Conservation (phyloP, 2,888 invertebrate genomes). For the Dorcus parallelipipedus region DNA sequence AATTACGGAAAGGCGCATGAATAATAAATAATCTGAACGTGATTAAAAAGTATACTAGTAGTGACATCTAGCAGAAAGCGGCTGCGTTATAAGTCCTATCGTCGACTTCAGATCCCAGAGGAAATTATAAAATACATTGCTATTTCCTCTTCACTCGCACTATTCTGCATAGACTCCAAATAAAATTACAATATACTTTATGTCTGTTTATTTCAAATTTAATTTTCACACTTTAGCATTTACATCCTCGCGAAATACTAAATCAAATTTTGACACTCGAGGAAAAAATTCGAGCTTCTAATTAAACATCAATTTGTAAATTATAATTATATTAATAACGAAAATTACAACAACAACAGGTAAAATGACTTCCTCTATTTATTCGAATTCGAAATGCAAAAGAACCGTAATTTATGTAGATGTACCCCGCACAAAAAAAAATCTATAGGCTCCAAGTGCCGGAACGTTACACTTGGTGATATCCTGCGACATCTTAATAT, state of each 20-base stretch:
- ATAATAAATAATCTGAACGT: slow-evolving; percentile 29
- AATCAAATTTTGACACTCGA: neutral
- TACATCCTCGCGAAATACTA: slow-evolving; percentile 9
- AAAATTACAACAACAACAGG: slow-evolving; percentile 1
- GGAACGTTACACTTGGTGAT: slow-evolving; percentile 35
- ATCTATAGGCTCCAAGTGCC: slow-evolving; percentile 22
- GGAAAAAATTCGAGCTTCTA: neutral
- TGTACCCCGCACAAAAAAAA: slow-evolving; percentile 17
- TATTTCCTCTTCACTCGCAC: slow-evolving; percentile 29
- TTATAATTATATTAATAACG: neutral
- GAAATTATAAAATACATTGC: slow-evolving; percentile 48
- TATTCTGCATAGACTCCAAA: slow-evolving; percentile 29
- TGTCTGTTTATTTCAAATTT: slow-evolving; percentile 41
- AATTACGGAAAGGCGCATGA: slow-evolving; percentile 22
- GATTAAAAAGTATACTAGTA: slow-evolving; percentile 31
- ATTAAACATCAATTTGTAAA: neutral
- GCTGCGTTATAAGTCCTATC: slow-evolving; percentile 26
- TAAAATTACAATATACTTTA: slow-evolving; percentile 42
- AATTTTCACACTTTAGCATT: slow-evolving; percentile 31
- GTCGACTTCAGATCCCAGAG: slow-evolving; percentile 40
- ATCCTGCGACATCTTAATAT: slow-evolving; percentile 33
- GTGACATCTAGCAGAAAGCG: slow-evolving; percentile 30
- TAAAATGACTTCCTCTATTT: neutral
- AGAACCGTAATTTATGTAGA: slow-evolving; percentile 20
- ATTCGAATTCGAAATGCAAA: slow-evolving; percentile 11